These are phyloP conservation scores for Drosophila varians DNA, from an alignment of 1,140 invertebrate species.

Conservation along the genomic window DNA sequence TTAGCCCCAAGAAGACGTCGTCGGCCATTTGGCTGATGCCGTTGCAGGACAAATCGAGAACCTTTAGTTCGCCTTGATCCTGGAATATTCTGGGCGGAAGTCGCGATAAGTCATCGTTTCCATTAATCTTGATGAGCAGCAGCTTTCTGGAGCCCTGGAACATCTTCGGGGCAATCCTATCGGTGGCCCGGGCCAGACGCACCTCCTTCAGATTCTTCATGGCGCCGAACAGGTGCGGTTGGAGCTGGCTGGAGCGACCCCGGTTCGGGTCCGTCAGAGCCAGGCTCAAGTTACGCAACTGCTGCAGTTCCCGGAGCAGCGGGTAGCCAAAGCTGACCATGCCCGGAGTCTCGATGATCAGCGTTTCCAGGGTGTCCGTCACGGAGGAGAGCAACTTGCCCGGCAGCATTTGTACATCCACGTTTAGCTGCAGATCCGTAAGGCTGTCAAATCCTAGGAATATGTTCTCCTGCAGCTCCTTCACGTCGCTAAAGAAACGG, in stretches of 20 bases:
- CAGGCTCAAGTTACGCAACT: constrained; percentile 56
- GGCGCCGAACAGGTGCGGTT: constrained; percentile 44
- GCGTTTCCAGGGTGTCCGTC: constrained; percentile 33
- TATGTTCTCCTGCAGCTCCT: constrained; percentile 34
- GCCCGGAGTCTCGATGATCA: constrained; percentile 52
- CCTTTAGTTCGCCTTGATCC: constrained; percentile 85
- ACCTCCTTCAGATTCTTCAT: constrained; percentile 84
- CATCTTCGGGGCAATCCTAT: constrained; percentile 84
- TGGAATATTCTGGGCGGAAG: constrained; percentile 85
- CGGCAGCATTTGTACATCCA: constrained; percentile 43
- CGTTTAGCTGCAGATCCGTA: constrained; percentile 38
- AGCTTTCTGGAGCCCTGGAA: constrained; percentile 85
- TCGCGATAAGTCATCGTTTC: constrained; percentile 84
- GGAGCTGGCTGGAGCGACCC: not conserved
- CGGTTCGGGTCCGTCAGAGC: constrained; percentile 7
- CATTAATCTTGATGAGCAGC: constrained; percentile 85
- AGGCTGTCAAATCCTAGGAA: constrained; percentile 54
- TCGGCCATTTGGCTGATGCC: constrained; percentile 84
- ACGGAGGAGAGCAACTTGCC: constrained; percentile 38
- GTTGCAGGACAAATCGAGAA: constrained; percentile 86
- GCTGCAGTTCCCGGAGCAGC: constrained; percentile 41
- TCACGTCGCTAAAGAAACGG: constrained; percentile 47
- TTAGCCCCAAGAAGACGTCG: constrained; percentile 84
- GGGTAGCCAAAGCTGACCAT: constrained; percentile 41
- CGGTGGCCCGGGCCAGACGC: constrained; percentile 74